Evolutionary conservation across 1,140 invertebrate genomes (phyloP).

Genomic region (Atta texana): DNA sequence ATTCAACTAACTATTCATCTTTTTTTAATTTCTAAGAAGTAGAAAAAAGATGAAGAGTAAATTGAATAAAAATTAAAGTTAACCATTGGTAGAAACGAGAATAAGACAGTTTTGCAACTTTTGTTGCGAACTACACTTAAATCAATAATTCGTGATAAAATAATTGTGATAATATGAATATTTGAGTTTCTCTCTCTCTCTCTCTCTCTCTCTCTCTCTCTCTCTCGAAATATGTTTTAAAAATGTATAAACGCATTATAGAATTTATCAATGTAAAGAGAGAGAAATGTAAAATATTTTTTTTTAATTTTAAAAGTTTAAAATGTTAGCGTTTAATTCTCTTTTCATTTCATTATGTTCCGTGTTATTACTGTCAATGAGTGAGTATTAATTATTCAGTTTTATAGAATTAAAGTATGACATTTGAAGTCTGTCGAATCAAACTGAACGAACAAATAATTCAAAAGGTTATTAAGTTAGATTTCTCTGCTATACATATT

Average conservation of each 20-base stretch:
- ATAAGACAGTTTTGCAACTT: not conserved
- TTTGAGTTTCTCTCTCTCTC: not conserved
- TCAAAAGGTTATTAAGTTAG: constrained; percentile 67
- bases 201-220: too few species aligned
- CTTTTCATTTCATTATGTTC: constrained; percentile 26
- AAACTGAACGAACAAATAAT: constrained; percentile 54
- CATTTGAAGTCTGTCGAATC: constrained; percentile 4
- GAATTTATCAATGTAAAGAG: not conserved
- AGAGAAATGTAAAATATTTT: not conserved
- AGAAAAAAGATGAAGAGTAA: too few species aligned
- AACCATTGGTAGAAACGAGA: too few species aligned
- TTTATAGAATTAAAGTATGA: constrained; percentile 50
- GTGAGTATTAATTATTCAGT: constrained; percentile 58
- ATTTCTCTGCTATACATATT: constrained; percentile 43
- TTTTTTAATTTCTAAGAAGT: too few species aligned
- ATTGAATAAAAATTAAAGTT: too few species aligned
- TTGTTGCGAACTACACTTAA: constrained; percentile 34
- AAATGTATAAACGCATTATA: not conserved
- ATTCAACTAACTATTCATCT: too few species aligned
- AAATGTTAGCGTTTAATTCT: constrained; percentile 52
- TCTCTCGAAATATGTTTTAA: not conserved
- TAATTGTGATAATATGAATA: constrained; percentile 36
- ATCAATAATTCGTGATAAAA: constrained; percentile 39
- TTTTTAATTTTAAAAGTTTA: constrained; percentile 49
- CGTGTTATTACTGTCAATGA: constrained; percentile 63